Base-by-base conservation (phyloP, 2,888 invertebrate species). In the Limnephilus lunatus region DNA sequence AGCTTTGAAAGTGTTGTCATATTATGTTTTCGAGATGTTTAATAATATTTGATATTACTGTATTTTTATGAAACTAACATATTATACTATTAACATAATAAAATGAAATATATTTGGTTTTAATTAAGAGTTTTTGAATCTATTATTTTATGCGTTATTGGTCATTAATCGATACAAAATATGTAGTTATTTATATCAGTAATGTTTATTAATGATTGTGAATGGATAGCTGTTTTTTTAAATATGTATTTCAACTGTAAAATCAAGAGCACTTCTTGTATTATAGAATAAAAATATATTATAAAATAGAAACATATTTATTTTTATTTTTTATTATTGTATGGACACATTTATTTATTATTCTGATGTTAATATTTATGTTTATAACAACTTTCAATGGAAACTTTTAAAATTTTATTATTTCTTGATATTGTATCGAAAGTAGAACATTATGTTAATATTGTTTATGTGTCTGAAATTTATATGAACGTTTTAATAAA, bases 401-500 rank as follows among this genome's bases (percentile, higher is more conserved):
- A 83, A 19, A 82, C 82, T 12, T 82, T 35, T 25, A n/a, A 83
- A 31, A 83, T 83, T 5, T 19, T 25, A 68, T 83, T 19, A 7
- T 82, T 31, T 83, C 15, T 83, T 83, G 19, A 15, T 35, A 31
- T 25, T 83, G 19, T 25, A 25, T 83, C 19, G 3, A 83, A 35
- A 83, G 35, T 35, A n/a, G 68, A 9, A 68, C n/a, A 25, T 83
- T 83, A 31, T 31, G 31, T 83, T 35, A 35, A 3, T 83, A 86
- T n/a, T 86, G 25, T 86, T 81, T 89, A 35, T 14, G 80, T 89
- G 44, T 86, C 44, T 48, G 44, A 86, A 44, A 86, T 86, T 86
- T 86, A 86, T 86, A 86, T 86, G 44, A 86, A 86, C 48, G 86
- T 86, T 86, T 86, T 86, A 86, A 86, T 86, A 86, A 86, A 86